A percentile compares a stretch with the other conserved stretches of the same genome.
phyloP scores from a whole-genome alignment of 2,797 vertebrate genomes.

The Mus caroli region DNA sequence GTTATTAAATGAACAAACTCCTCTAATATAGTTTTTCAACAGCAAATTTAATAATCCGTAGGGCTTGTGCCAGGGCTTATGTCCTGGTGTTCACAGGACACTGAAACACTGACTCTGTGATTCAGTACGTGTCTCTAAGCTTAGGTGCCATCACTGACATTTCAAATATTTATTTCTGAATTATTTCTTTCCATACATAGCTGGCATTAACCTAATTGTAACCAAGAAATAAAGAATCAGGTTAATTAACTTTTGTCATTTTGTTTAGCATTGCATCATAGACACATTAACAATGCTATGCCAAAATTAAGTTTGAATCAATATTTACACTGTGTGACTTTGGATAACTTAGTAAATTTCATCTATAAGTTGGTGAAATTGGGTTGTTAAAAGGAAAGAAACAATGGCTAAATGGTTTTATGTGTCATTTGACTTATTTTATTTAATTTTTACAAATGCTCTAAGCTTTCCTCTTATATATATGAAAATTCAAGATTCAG shows the following conservation, averaged over 20 bases:
- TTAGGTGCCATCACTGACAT: background rate
- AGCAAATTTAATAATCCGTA: background rate
- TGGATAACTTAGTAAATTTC: background rate
- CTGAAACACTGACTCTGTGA: background rate
- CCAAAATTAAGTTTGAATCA: background rate
- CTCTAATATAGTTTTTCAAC: background rate
- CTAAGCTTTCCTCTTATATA: background rate
- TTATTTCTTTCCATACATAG: background rate
- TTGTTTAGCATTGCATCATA: background rate
- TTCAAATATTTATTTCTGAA: background rate
- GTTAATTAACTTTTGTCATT: background rate
- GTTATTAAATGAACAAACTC: background rate
- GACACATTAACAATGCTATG: background rate
- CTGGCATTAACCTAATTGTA: background rate
- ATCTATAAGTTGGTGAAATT: background rate
- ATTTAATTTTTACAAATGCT: conserved; percentile 30
- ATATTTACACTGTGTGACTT: background rate
- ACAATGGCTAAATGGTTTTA: background rate
- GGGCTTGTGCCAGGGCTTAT: background rate
- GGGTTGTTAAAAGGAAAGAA: background rate
- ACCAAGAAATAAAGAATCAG: background rate
- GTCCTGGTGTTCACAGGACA: no score
- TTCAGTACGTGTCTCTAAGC: background rate
- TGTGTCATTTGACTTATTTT: background rate
- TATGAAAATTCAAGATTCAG: background rate